Conservation (phyloP, 2,113 vertebrate genomes). For the Leptocoma aspasia region DNA sequence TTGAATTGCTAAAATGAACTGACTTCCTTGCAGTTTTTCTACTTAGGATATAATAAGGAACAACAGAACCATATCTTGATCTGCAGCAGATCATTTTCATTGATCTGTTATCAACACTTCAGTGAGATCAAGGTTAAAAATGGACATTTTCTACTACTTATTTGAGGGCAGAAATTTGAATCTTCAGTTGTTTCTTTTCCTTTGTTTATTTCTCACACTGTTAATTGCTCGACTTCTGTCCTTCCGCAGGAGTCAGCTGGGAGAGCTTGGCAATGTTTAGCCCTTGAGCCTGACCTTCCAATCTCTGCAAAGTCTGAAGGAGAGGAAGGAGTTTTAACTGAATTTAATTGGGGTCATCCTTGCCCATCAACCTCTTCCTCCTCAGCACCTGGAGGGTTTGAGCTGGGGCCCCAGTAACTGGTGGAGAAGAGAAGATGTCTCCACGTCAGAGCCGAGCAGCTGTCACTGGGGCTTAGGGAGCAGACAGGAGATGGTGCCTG, state of each 20-base stretch:
- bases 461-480: slow-evolving; percentile 79
- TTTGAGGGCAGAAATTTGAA: not conserved
- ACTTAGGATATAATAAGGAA: not conserved
- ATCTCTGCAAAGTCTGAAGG: slow-evolving; percentile 40
- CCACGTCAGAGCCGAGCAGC: slow-evolving; percentile 65
- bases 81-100: not conserved
- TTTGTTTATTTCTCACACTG: slow-evolving; percentile 35
- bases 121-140: not conserved
- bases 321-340: slow-evolving; percentile 61
- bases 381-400: slow-evolving; percentile 28
- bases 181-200: not conserved
- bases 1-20: not conserved
- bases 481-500: slow-evolving; percentile 74
- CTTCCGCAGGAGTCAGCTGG: not conserved
- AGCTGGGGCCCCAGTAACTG: slow-evolving; percentile 37
- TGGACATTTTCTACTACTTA: not conserved
- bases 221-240: slow-evolving; percentile 62
- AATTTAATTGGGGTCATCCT: slow-evolving; percentile 74
- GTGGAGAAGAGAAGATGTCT: slow-evolving; percentile 26
- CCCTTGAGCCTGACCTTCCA: slow-evolving; percentile 66
- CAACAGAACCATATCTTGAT: not conserved
- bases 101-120: not conserved
- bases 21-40: not conserved
- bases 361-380: slow-evolving; percentile 60
- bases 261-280: slow-evolving; percentile 41